Base-by-base conservation (phyloP, 1,140 invertebrate species). In the Leguminivora glycinivorella region DNA sequence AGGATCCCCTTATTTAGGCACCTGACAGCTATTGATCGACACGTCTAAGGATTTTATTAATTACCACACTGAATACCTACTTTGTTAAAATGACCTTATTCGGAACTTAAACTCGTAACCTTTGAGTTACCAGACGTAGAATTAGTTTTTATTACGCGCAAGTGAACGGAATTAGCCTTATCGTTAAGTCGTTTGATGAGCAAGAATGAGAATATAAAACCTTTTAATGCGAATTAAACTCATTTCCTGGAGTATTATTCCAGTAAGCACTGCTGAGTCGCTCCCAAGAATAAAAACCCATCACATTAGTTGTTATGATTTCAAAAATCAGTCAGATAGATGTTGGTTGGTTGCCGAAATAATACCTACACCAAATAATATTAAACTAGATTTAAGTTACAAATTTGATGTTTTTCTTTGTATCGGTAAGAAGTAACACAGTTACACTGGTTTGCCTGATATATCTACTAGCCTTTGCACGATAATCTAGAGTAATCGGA, bases 181-280 rank as follows among this genome's bases (percentile, higher is more conserved):
- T 22, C 47, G 47, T 52, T 52, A 31, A 29, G 58, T 9, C 58
- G 25, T 29, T 29, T 29, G 58, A 58, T 29, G 56, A 31, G n/a
- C 58, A 17, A 63, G 58, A 63, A 63, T 29, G 9, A 63, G 58
- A 63, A 63, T 29, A 63, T 63, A 63, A 58, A 60, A 63, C 58
- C 29, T 63, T 63, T 63, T 63, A 63, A 26, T 63, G 58, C 58
- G 26, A 63, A 29, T 63, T 29, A 63, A 63, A 5, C 34, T 17
- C 26, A 63, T 29, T 63, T 63, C 58, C 58, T 63, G 47, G 47
- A 19, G 9, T 22, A 0, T 22, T 52, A 52, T 52, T 52, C n/a
- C 47, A 22, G 19, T 22, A 22, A 22, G 47, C n/a, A 9, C 47
- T 9, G 7, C 47, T n/a, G 40, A 47, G 4, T 47, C 43, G n/a